phyloP scores from a whole-genome alignment of 2,888 invertebrate species.

The Actias luna region DNA sequence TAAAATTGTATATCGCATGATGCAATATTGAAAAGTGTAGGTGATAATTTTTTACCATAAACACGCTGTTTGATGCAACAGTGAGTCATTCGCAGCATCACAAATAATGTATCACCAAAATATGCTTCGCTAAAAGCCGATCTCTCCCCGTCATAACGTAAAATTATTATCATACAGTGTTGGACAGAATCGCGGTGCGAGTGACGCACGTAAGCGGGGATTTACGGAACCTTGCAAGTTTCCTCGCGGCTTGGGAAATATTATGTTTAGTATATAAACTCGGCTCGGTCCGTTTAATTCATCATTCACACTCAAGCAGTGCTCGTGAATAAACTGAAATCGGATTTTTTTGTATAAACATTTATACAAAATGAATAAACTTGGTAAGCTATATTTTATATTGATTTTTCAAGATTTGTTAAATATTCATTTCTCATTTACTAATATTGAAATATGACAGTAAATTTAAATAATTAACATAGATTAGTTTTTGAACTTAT shows the following conservation, averaged over 20 bases:
- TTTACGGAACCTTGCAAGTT: slow-evolving; percentile 22
- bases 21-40: not conserved
- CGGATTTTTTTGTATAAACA: not conserved
- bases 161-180: not conserved
- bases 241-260: slow-evolving; percentile 18
- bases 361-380: slow-evolving; percentile 14
- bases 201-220: slow-evolving; percentile 26
- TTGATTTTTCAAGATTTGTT: not conserved
- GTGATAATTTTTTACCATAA: not conserved
- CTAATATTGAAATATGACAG: not conserved
- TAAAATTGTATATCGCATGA: not conserved
- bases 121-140: not conserved
- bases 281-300: slow-evolving; percentile 3
- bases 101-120: not conserved
- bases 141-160: not conserved
- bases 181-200: not conserved
- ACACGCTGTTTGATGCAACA: not conserved
- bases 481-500: too few relatives aligned
- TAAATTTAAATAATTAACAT: not conserved
- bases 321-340: slow-evolving; percentile 6
- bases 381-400: slow-evolving; percentile 13
- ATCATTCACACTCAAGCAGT: slow-evolving; percentile 16
- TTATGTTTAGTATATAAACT: slow-evolving; percentile 19
- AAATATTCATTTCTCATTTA: too few relatives aligned
- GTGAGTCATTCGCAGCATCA: not conserved